These are phyloP conservation scores for Antedon mediterranea DNA, from an alignment of 53 echinoderm and acorn worm species.

Conservation along the genomic window DNA sequence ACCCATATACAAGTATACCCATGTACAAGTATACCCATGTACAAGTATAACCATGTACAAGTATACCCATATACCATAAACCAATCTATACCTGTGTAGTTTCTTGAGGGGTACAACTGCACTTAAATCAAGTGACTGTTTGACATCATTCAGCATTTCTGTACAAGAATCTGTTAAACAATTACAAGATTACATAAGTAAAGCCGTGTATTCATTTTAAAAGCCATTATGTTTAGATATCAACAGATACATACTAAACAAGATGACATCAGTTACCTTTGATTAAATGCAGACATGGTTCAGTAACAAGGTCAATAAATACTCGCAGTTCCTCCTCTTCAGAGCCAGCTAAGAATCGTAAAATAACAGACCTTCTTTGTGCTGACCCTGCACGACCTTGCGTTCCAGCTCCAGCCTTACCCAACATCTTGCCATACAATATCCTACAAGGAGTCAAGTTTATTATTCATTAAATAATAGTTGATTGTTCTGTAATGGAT, in stretches of 20 bases:
- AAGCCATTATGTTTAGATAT: too few relatives aligned
- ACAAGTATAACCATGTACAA: too few relatives aligned
- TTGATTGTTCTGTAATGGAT: too few relatives aligned
- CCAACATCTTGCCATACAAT: slow-evolving; percentile 88
- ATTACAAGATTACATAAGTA: too few relatives aligned
- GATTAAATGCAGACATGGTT: slow-evolving; percentile 35
- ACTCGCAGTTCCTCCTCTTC: slow-evolving; percentile 49
- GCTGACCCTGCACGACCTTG: slow-evolving; percentile 65
- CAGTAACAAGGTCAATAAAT: slow-evolving; percentile 75
- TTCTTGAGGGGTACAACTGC: slow-evolving; percentile 38
- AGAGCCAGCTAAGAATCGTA: slow-evolving; percentile 73
- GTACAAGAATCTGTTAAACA: slow-evolving; percentile 13
- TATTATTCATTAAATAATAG: too few relatives aligned
- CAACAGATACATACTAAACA: too few relatives aligned
- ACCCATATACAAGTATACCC: too few relatives aligned
- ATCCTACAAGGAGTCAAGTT: slow-evolving; percentile 54
- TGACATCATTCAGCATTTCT: slow-evolving; percentile 18
- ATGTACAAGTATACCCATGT: too few relatives aligned
- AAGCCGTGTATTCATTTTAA: too few relatives aligned
- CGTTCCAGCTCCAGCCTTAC: slow-evolving; percentile 75
- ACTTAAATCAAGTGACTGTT: slow-evolving; percentile 13
- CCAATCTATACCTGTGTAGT: slow-evolving; percentile 15
- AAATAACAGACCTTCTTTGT: slow-evolving; percentile 50
- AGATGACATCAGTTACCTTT: slow-evolving; percentile 41
- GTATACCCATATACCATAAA: too few relatives aligned